phyloP scores from a whole-genome alignment of 2,888 invertebrate genomes.

The Timema podura region DNA sequence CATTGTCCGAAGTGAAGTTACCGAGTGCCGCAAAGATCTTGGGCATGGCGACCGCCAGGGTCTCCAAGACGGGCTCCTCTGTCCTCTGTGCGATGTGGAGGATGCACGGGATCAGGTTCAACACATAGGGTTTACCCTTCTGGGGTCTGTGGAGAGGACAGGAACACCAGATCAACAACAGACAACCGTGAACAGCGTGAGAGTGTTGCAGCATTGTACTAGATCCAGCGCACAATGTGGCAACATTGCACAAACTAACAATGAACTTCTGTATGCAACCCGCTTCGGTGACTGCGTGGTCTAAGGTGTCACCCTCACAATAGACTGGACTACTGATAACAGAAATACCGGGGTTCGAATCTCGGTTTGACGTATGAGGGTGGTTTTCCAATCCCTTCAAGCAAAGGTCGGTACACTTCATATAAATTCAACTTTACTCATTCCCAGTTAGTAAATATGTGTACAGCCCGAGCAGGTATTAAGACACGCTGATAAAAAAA shows the following conservation, averaged over 20 bases:
- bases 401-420: too few relatives aligned
- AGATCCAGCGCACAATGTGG: conserved; percentile 4
- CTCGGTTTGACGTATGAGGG: too few relatives aligned
- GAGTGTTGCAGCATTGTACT: background rate
- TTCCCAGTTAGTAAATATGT: too few relatives aligned
- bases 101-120: conserved; percentile 69
- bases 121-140: conserved; percentile 73
- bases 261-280: conserved; percentile 8
- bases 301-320: too few relatives aligned
- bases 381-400: too few relatives aligned
- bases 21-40: conserved; percentile 65
- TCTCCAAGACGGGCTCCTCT: conserved; percentile 69
- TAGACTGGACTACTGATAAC: too few relatives aligned
- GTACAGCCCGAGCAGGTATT: too few relatives aligned
- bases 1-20: conserved; percentile 65
- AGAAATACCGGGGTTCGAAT: too few relatives aligned
- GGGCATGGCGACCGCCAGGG: conserved; percentile 57
- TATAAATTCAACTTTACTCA: too few relatives aligned
- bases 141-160: conserved; percentile 52
- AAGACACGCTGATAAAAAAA: too few relatives aligned
- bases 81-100: conserved; percentile 64
- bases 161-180: background rate
- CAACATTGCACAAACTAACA: conserved; percentile 2
- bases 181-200: background rate
- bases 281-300: too few relatives aligned